phyloP scores from a whole-genome alignment of 1,140 invertebrate genomes.

The Drosophila ercepeae region DNA sequence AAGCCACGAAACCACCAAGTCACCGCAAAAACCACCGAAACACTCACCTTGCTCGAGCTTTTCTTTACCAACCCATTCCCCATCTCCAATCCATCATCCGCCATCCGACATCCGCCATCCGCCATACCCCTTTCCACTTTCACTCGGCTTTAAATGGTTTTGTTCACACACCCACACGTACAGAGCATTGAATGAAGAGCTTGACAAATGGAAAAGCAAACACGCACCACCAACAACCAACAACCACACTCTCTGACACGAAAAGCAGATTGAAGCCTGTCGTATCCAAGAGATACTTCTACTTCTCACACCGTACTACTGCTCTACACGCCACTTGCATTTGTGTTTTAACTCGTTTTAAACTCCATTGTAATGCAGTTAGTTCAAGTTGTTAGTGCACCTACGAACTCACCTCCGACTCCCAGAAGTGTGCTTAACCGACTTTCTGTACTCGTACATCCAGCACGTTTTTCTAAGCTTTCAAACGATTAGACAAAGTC shows the following conservation, averaged over 20 bases:
- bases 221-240: background rate
- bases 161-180: constrained; percentile 39
- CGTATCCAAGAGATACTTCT: constrained; percentile 9
- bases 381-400: constrained; percentile 52
- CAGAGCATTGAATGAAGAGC: constrained; percentile 53
- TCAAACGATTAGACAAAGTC: background rate
- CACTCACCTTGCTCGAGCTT: constrained; percentile 1
- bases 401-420: constrained; percentile 9
- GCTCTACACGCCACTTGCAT: constrained; percentile 20
- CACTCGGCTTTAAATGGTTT: constrained; percentile 66
- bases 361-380: constrained; percentile 41
- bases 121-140: constrained; percentile 3
- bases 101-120: background rate
- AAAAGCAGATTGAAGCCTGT: constrained; percentile 13
- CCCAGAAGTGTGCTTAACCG: background rate
- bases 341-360: constrained; percentile 26
- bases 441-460: background rate
- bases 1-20: constrained; percentile 11
- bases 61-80: background rate
- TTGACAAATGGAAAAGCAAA: constrained; percentile 43
- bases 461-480: constrained; percentile 7
- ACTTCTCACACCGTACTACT: background rate
- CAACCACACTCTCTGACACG: background rate
- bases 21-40: background rate
- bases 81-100: background rate